A percentile compares a stretch with the other conserved stretches of the same genome.
Evolutionary conservation across 2,797 vertebrate genomes (phyloP).

Genomic region (Platyrinchus mystaceus): DNA sequence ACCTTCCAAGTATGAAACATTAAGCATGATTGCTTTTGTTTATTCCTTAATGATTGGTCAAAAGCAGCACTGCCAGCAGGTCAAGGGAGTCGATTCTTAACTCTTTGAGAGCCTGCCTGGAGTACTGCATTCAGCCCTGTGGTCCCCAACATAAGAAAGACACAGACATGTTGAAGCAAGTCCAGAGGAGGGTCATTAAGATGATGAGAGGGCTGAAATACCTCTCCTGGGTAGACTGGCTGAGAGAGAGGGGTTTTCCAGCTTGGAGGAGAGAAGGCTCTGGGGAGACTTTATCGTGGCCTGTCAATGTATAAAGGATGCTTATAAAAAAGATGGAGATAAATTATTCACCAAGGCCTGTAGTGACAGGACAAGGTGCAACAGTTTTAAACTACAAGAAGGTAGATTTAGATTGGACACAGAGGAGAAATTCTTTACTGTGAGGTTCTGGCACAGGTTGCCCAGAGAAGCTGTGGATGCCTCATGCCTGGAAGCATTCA

Average conservation of each 20-base stretch:
- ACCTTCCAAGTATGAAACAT: background rate
- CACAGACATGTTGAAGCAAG: fast-evolving
- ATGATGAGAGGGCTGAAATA: background rate
- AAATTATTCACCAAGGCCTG: background rate
- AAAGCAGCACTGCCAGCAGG: background rate
- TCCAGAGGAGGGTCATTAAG: background rate
- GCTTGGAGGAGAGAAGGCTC: background rate
- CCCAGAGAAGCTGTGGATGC: background rate
- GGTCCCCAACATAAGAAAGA: fast-evolving
- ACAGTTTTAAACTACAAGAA: background rate
- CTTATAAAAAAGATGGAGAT: background rate
- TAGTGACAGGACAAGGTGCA: background rate
- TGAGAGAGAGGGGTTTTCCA: background rate
- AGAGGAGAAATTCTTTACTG: background rate
- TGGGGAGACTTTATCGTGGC: fast-evolving
- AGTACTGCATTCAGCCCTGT: background rate
- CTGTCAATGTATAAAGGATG: background rate
- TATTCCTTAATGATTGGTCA: background rate
- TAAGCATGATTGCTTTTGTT: background rate
- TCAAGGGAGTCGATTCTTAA: fast-evolving
- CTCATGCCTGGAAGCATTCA: background rate
- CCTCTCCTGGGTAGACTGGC: fast-evolving
- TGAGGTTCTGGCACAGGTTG: background rate
- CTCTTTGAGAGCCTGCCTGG: background rate
- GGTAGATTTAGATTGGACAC: background rate